These are phyloP conservation scores for Branchellion lobata DNA, from an alignment of 2,888 invertebrate species.

Conservation along the genomic window DNA sequence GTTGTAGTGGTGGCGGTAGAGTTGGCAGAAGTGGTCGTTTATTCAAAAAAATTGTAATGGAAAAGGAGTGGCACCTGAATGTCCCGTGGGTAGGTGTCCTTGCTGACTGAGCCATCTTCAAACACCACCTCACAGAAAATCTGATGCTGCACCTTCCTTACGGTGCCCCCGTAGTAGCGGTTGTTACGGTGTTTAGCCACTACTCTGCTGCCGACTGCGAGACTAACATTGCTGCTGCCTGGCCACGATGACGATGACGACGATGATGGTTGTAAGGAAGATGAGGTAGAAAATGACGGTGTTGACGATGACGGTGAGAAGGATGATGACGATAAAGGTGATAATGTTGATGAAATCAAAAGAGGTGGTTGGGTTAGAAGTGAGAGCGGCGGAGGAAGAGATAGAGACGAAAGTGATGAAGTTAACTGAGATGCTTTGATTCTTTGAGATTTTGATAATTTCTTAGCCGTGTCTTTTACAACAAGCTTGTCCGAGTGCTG, in stretches of 20 bases:
- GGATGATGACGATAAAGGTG: slow-evolving; percentile 14
- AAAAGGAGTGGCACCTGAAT: no score
- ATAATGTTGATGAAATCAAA: background rate
- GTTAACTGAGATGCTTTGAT: background rate
- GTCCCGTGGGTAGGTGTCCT: slow-evolving; percentile 67
- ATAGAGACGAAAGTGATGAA: background rate
- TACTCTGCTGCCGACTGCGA: slow-evolving; percentile 62
- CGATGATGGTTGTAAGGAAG: background rate
- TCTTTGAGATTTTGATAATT: no score
- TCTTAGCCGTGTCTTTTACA: no score
- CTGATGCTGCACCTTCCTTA: slow-evolving; percentile 64
- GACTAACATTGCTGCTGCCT: background rate
- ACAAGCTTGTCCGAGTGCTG: no score
- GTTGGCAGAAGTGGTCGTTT: no score
- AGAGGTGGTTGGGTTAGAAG: background rate
- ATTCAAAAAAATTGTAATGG: no score
- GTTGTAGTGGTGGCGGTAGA: no score
- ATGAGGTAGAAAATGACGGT: background rate
- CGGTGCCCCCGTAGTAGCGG: slow-evolving; percentile 66
- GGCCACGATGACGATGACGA: background rate
- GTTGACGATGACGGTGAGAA: background rate
- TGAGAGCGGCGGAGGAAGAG: background rate
- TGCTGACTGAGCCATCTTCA: slow-evolving; percentile 68
- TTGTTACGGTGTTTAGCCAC: slow-evolving; percentile 67
- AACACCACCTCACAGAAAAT: slow-evolving; percentile 69